A percentile compares a stretch with the other conserved stretches of the same genome.
Evolutionary conservation across 2,113 vertebrate species (phyloP).

Genomic region (Phrynosoma platyrhinos): DNA sequence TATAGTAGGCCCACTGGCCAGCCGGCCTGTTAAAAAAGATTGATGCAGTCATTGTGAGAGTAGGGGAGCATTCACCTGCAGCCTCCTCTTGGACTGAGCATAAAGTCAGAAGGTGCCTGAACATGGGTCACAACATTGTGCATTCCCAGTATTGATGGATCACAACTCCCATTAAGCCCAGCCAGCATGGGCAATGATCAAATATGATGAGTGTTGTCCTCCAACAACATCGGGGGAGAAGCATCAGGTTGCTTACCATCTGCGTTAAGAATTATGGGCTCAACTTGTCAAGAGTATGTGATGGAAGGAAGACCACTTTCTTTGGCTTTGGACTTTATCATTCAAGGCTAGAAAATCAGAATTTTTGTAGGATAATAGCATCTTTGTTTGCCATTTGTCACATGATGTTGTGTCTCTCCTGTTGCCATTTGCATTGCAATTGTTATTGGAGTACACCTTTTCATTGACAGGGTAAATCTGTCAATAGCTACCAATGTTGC

Average conservation of each 20-base stretch:
- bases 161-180: neutral
- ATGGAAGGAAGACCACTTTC: neutral
- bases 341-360: too few species aligned
- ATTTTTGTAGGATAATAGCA: too few species aligned
- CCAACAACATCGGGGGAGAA: neutral
- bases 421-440: too few species aligned
- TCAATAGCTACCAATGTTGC: too few species aligned
- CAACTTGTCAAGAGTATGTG: neutral
- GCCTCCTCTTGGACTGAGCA: neutral
- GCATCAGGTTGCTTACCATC: too few species aligned
- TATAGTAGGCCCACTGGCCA: conserved; percentile 10
- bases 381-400: too few species aligned
- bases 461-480: too few species aligned
- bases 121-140: neutral
- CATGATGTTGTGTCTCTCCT: too few species aligned
- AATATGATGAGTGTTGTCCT: neutral
- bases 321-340: too few species aligned
- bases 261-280: neutral
- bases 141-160: neutral
- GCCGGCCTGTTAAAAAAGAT: conserved; percentile 25
- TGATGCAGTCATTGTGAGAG: conserved; percentile 9
- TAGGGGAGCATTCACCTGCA: neutral
- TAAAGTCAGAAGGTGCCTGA: neutral
- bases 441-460: too few species aligned
- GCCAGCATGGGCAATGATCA: neutral